A percentile compares a stretch with the other conserved stretches of the same genome.
These are phyloP conservation scores for Silurus aristotelis DNA, from an alignment of 2,797 vertebrate genomes.

Conservation along the genomic window DNA sequence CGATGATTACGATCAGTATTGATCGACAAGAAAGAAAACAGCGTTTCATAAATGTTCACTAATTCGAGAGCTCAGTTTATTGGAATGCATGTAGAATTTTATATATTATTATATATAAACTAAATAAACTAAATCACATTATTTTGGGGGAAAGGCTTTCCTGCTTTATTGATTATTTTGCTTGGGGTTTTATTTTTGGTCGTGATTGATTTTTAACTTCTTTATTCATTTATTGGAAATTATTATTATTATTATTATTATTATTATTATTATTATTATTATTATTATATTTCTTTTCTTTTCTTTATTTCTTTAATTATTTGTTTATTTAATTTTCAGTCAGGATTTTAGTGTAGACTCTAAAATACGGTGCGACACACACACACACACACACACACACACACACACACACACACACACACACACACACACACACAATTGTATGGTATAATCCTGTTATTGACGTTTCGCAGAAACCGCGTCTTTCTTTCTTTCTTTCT, in stretches of 20 bases:
- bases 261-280: no score
- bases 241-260: no score
- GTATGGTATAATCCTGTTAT: background rate
- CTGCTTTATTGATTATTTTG: background rate
- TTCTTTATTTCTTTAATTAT: no score
- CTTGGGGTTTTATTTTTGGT: background rate
- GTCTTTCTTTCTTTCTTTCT: conserved; percentile 3
- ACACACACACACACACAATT: background rate
- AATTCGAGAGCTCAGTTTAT: background rate
- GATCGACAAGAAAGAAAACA: conserved; percentile 59
- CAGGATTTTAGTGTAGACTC: background rate
- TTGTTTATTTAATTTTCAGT: background rate
- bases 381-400: conserved; percentile 1
- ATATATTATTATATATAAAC: background rate
- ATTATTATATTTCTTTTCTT: no score
- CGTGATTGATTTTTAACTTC: background rate
- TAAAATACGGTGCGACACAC: background rate
- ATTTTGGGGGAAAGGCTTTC: background rate
- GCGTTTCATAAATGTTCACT: conserved; percentile 22
- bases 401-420: background rate
- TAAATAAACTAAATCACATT: background rate
- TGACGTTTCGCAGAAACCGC: background rate
- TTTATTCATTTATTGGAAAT: no score
- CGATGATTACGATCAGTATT: conserved; percentile 68
- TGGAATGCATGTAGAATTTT: background rate